These are phyloP conservation scores for Actinia equina DNA, from an alignment of 64 coral and sea anemone species.

Conservation along the genomic window DNA sequence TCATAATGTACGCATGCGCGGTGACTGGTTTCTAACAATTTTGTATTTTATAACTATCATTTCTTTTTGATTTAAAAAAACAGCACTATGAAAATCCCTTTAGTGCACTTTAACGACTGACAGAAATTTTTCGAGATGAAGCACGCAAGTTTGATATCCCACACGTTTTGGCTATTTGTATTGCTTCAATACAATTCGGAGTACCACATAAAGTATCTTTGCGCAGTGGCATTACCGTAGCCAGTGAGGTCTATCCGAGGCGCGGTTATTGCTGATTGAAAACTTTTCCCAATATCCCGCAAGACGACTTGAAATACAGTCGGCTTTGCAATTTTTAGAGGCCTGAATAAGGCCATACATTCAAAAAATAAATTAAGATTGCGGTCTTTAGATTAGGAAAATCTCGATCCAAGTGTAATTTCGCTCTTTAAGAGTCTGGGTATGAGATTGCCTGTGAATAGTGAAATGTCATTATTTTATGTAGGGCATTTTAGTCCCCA, in stretches of 20 bases:
- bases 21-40: neutral
- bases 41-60: too few relatives aligned
- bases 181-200: neutral
- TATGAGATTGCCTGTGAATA: too few relatives aligned
- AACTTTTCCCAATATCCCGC: conserved; percentile 99
- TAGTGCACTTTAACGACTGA: neutral
- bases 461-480: too few relatives aligned
- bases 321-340: conserved; percentile 94
- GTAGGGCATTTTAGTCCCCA: too few relatives aligned
- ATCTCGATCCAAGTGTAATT: too few relatives aligned
- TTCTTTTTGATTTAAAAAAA: neutral
- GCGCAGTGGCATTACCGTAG: conserved; percentile 95
- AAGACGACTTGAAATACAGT: conserved; percentile 85
- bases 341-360: conserved; percentile 12
- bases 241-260: conserved; percentile 86
- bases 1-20: neutral
- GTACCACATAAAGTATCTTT: conserved; percentile 29
- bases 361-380: neutral
- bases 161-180: neutral
- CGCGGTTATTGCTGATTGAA: conserved; percentile 98
- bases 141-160: neutral
- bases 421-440: too few relatives aligned
- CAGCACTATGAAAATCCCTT: neutral
- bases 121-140: neutral
- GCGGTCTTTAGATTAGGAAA: too few relatives aligned